These are phyloP conservation scores for Macrophya annulata DNA, from an alignment of 2,888 invertebrate species.

Conservation along the genomic window DNA sequence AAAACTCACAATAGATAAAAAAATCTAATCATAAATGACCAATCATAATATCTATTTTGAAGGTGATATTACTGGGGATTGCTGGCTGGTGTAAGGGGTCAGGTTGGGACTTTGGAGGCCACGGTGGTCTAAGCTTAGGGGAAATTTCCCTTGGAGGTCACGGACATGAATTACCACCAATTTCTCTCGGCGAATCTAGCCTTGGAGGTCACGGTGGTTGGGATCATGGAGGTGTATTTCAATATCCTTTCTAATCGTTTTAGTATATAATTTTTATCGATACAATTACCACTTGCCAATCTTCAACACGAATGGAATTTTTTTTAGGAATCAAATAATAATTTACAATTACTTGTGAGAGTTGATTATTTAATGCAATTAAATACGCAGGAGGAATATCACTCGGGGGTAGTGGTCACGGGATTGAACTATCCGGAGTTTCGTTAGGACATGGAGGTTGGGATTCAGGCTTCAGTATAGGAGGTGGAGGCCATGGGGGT, in stretches of 20 bases:
- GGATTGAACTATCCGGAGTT: conserved; percentile 59
- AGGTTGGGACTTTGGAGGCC: conserved; percentile 63
- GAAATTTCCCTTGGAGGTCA: conserved; percentile 67
- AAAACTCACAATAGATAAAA: not conserved
- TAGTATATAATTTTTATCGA: not conserved
- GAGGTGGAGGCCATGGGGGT: conserved; percentile 50
- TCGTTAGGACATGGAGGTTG: conserved; percentile 38
- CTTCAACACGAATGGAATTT: not conserved
- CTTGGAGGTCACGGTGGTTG: conserved; percentile 47
- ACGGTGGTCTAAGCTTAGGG: conserved; percentile 66
- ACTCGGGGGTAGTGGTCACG: conserved; percentile 67
- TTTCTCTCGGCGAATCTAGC: conserved; percentile 63
- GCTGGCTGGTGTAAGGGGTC: conserved; percentile 61
- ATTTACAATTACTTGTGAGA: not conserved
- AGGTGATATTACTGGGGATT: conserved; percentile 58
- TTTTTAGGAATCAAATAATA: not conserved
- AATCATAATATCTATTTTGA: conserved; percentile 17
- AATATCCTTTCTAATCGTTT: not conserved
- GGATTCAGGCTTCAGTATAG: not conserved
- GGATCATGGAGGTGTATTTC: conserved; percentile 44
- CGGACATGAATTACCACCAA: conserved; percentile 61
- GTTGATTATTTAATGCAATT: not conserved
- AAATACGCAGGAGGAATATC: conserved; percentile 24
- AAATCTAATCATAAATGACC: not conserved
- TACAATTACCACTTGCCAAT: not conserved